A percentile compares a stretch with the other conserved stretches of the same genome.
Conservation (phyloP, 2,888 invertebrate genomes). For the Eurytoma californica region DNA sequence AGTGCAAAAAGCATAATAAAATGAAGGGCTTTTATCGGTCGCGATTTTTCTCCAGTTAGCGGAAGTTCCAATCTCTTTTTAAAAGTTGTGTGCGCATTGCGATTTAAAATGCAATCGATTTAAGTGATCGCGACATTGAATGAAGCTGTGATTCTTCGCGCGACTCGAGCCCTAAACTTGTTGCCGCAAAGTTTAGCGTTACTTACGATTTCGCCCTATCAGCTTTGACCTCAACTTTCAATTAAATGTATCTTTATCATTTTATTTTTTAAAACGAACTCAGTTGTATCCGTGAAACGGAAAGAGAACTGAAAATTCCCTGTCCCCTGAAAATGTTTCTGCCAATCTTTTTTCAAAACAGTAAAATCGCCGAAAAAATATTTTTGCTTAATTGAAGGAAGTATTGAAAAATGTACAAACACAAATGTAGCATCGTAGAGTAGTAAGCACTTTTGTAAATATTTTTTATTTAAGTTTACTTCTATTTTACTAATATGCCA, state of each 20-base stretch:
- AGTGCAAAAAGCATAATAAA: slow-evolving; percentile 11
- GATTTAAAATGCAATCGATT: slow-evolving; percentile 38
- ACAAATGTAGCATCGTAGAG: too few species aligned
- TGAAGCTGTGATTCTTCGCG: slow-evolving; percentile 18
- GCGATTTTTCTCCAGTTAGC: slow-evolving; percentile 4
- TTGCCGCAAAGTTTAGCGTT: neutral
- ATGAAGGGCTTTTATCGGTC: slow-evolving; percentile 21
- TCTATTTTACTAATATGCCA: slow-evolving; percentile 17
- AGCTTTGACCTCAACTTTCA: neutral
- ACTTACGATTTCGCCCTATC: neutral
- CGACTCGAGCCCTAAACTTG: slow-evolving; percentile 14
- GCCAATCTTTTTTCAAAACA: too few species aligned
- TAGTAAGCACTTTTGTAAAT: too few species aligned
- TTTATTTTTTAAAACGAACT: too few species aligned
- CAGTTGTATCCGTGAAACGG: too few species aligned
- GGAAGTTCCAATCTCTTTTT: slow-evolving; percentile 28
- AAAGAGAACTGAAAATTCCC: too few species aligned
- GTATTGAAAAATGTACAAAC: too few species aligned
- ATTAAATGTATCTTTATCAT: neutral
- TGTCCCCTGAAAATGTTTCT: too few species aligned
- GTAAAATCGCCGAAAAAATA: too few species aligned
- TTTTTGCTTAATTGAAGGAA: too few species aligned
- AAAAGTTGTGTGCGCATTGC: neutral
- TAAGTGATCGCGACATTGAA: slow-evolving; percentile 33
- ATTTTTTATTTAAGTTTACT: neutral